A percentile compares a stretch with the other conserved stretches of the same genome.
Evolutionary conservation across 2,113 vertebrate genomes (phyloP).

Genomic region (Stigmatopora argus): DNA sequence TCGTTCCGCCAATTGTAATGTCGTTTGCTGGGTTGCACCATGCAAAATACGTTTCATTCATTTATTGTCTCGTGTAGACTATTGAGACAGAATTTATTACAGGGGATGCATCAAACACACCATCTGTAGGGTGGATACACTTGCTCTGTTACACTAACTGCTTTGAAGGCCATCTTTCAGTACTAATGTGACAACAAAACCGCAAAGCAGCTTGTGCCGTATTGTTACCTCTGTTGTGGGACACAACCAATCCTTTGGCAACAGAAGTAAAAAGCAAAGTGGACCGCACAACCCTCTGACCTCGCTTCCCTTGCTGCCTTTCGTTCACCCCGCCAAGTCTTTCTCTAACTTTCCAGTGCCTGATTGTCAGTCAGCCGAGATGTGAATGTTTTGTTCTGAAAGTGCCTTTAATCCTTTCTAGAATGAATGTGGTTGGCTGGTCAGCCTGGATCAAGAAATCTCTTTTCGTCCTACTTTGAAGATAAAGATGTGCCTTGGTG

Average conservation of each 20-base stretch:
- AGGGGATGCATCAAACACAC: conserved; percentile 2
- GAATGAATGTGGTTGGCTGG: conserved; percentile 71
- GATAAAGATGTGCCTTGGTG: conserved; percentile 45
- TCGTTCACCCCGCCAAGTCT: conserved; percentile 40
- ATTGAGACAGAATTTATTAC: neutral
- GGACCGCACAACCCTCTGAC: conserved; percentile 38
- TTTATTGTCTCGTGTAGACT: conserved; percentile 1
- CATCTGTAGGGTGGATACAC: neutral
- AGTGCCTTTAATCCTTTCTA: conserved; percentile 78
- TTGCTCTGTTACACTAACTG: conserved; percentile 4
- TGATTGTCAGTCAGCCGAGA: conserved; percentile 61
- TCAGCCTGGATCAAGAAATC: conserved; percentile 64
- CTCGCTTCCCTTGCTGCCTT: conserved; percentile 47
- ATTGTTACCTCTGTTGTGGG: conserved; percentile 25
- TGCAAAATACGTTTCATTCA: conserved; percentile 5
- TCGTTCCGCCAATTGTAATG: neutral
- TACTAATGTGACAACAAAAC: conserved; percentile 11
- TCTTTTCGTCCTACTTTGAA: conserved; percentile 53
- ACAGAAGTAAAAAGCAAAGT: conserved; percentile 41
- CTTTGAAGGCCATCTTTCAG: conserved; percentile 18
- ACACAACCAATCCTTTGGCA: conserved; percentile 31
- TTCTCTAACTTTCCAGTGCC: conserved; percentile 51
- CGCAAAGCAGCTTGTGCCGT: conserved; percentile 18
- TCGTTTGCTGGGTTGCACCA: neutral
- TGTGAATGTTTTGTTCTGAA: conserved; percentile 68